phyloP scores from a whole-genome alignment of 2,888 invertebrate species.

The Pherbina coryleti region DNA sequence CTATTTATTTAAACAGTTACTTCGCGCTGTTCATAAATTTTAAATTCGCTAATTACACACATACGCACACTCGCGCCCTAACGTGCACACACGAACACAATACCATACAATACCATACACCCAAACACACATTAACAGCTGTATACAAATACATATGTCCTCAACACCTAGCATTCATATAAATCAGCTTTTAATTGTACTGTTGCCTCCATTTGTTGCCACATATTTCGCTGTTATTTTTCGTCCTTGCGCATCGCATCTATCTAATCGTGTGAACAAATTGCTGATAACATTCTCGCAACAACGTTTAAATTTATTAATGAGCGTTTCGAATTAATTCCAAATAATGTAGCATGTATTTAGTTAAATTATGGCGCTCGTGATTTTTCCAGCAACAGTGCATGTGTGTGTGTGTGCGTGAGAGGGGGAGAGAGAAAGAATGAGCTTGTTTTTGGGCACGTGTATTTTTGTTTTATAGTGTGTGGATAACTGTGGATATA shows the following conservation, averaged over 20 bases:
- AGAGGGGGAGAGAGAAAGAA: too few relatives aligned
- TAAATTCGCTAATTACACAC: not conserved
- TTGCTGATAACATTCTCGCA: not conserved
- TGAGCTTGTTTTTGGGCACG: too few relatives aligned
- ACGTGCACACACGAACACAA: not conserved
- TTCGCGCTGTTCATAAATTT: not conserved
- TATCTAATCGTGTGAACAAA: slow-evolving; percentile 18
- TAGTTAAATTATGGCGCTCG: slow-evolving; percentile 4
- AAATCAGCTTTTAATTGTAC: slow-evolving; percentile 20
- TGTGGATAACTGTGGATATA: too few relatives aligned
- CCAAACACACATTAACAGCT: not conserved
- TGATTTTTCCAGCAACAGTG: too few relatives aligned
- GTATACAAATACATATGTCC: not conserved
- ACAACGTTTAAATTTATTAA: slow-evolving; percentile 18
- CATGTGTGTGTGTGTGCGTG: too few relatives aligned
- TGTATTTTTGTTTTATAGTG: too few relatives aligned
- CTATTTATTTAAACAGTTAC: not conserved
- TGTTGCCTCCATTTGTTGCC: not conserved
- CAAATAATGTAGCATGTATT: slow-evolving; percentile 6
- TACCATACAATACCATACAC: too few relatives aligned
- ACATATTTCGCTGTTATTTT: not conserved
- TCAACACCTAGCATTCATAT: not conserved
- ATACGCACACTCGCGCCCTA: not conserved
- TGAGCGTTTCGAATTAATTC: slow-evolving; percentile 17
- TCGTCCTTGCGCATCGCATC: not conserved